Evolutionary conservation across 64 coral and sea anemone genomes (phyloP).

Genomic region (Dendronephthya gigantea): DNA sequence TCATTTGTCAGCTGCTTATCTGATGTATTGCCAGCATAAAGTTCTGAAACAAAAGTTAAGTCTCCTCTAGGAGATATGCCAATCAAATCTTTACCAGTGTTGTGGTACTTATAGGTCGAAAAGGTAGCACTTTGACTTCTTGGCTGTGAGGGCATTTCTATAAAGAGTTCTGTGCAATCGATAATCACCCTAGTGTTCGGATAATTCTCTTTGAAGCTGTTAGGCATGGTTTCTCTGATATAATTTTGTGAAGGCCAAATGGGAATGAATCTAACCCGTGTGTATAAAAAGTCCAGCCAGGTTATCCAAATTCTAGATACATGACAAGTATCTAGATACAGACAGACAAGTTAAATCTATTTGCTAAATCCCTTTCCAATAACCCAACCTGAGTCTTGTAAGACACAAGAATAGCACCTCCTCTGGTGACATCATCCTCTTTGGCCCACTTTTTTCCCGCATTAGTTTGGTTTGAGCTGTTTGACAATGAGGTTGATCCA

Average conservation of each 20-base stretch:
- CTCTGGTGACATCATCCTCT: not conserved
- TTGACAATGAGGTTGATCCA: not conserved
- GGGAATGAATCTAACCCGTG: not conserved
- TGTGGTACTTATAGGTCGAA: too few species aligned
- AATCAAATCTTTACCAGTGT: not conserved
- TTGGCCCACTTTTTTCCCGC: not conserved
- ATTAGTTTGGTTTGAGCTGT: not conserved
- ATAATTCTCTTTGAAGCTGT: too few species aligned
- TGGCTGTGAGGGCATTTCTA: not conserved
- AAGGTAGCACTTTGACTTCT: not conserved
- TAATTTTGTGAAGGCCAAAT: too few species aligned
- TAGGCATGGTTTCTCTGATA: too few species aligned
- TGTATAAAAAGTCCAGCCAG: not conserved
- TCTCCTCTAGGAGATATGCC: not conserved
- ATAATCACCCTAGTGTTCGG: not conserved
- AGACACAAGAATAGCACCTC: not conserved
- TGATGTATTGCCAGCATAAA: not conserved
- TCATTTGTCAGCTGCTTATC: not conserved
- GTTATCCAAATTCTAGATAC: not conserved
- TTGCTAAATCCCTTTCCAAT: not conserved
- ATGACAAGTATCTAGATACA: too few species aligned
- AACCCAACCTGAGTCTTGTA: slow-evolving; percentile 5
- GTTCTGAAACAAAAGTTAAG: not conserved
- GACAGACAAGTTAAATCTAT: slow-evolving; percentile 12
- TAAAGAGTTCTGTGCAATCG: slow-evolving; percentile 3